Percentiles rank a stretch among this genome's conserved stretches.
These are phyloP conservation scores for Syngnathus scovelli DNA, from an alignment of 2,113 vertebrate genomes.

Conservation along the genomic window DNA sequence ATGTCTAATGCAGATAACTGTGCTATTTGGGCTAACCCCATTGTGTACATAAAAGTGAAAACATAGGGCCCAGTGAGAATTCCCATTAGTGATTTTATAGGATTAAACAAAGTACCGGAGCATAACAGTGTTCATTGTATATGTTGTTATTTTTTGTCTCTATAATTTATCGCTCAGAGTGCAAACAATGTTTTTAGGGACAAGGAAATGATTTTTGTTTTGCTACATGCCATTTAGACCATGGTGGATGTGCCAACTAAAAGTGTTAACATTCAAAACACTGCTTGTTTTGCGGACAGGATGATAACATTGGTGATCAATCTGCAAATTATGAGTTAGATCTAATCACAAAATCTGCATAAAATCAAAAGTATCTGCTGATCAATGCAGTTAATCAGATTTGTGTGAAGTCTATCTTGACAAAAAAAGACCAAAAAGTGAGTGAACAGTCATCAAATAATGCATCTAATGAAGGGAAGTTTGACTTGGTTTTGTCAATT, in stretches of 20 bases:
- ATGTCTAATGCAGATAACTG: slow-evolving; percentile 56
- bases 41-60: slow-evolving; percentile 58
- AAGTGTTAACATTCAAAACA: too few relatives aligned
- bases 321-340: too few relatives aligned
- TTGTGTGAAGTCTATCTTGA: too few relatives aligned
- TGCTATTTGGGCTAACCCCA: slow-evolving; percentile 62
- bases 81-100: slow-evolving; percentile 54
- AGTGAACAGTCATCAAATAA: slow-evolving; percentile 15
- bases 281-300: too few relatives aligned
- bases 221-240: neutral
- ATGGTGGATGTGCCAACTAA: neutral
- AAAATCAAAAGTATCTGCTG: too few relatives aligned
- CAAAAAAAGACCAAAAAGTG: slow-evolving; percentile 5
- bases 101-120: slow-evolving; percentile 44
- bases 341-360: too few relatives aligned
- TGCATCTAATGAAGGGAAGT: slow-evolving; percentile 15
- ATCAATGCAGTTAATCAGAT: too few relatives aligned
- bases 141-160: slow-evolving; percentile 14
- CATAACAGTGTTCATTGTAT: slow-evolving; percentile 18
- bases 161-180: slow-evolving; percentile 18
- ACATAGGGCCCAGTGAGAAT: slow-evolving; percentile 40
- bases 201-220: neutral
- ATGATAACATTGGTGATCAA: too few relatives aligned
- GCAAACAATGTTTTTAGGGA: slow-evolving; percentile 1
- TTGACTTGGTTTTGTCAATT: slow-evolving; percentile 13